phyloP scores from a whole-genome alignment of 2,113 vertebrate species.

The Sinocyclocheilus anshuiensis region DNA sequence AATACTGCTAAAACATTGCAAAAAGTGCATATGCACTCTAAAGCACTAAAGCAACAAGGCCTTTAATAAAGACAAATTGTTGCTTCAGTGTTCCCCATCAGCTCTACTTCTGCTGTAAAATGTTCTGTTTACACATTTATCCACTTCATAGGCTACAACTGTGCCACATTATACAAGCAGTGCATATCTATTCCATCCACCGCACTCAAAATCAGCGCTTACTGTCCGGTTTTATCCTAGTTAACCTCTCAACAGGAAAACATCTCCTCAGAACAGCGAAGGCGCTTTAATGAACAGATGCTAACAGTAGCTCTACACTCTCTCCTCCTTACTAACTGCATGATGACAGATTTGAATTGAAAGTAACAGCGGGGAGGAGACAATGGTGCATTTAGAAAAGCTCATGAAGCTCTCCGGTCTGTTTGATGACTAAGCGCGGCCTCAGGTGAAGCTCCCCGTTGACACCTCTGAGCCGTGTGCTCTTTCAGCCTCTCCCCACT shows the following conservation, averaged over 20 bases:
- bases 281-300: slow-evolving; percentile 40
- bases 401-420: slow-evolving; percentile 49
- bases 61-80: neutral
- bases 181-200: neutral
- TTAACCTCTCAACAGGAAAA: slow-evolving; percentile 20
- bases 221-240: neutral
- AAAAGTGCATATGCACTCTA: neutral
- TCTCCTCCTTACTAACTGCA: slow-evolving; percentile 47
- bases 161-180: neutral
- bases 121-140: neutral
- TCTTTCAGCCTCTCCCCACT: slow-evolving; percentile 19
- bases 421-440: slow-evolving; percentile 48
- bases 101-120: neutral
- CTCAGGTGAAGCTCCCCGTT: slow-evolving; percentile 46
- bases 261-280: neutral
- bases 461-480: slow-evolving; percentile 32
- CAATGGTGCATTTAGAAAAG: slow-evolving; percentile 55
- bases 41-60: neutral
- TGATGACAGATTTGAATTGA: slow-evolving; percentile 61
- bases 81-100: neutral
- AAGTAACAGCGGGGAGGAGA: slow-evolving; percentile 60
- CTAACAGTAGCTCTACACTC: slow-evolving; percentile 47
- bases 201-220: neutral
- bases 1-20: neutral
- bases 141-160: neutral